A percentile compares a stretch with the other conserved stretches of the same genome.
phyloP scores from a whole-genome alignment of 2,113 vertebrate species.

The Pipra filicauda region DNA sequence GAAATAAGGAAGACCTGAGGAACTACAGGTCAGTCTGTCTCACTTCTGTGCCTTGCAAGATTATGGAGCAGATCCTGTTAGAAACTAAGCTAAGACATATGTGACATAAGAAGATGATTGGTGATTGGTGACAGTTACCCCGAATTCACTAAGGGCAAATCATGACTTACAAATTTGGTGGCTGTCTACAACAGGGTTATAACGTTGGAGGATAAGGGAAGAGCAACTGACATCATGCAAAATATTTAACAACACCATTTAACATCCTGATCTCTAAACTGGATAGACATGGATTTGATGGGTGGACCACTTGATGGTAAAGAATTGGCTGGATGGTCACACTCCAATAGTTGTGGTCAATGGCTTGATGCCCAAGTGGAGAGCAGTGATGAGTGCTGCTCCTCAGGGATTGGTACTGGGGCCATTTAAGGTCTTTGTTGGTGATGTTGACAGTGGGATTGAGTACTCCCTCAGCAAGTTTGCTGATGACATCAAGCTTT shows the following conservation, averaged over 20 bases:
- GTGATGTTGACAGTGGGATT: neutral
- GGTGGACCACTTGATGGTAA: neutral
- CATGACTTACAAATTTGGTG: neutral
- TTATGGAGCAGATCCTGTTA: neutral
- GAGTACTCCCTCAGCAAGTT: neutral
- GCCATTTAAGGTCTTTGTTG: neutral
- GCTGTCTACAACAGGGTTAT: neutral
- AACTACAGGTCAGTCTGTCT: neutral
- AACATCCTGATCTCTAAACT: neutral
- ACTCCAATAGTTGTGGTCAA: too few species aligned
- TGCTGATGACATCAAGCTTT: neutral
- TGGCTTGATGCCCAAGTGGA: rapidly evolving
- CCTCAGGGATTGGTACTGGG: too few species aligned
- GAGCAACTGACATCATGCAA: neutral
- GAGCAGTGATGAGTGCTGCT: neutral
- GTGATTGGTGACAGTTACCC: neutral
- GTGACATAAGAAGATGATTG: neutral
- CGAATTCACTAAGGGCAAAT: neutral
- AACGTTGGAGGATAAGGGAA: neutral
- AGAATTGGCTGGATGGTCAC: neutral
- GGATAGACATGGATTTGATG: neutral
- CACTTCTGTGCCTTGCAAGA: neutral
- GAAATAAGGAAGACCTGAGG: neutral
- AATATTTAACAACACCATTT: neutral
- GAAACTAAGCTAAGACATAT: neutral